These are phyloP conservation scores for Dermatophagoides farinae DNA, from an alignment of 1,140 invertebrate species.

Conservation along the genomic window DNA sequence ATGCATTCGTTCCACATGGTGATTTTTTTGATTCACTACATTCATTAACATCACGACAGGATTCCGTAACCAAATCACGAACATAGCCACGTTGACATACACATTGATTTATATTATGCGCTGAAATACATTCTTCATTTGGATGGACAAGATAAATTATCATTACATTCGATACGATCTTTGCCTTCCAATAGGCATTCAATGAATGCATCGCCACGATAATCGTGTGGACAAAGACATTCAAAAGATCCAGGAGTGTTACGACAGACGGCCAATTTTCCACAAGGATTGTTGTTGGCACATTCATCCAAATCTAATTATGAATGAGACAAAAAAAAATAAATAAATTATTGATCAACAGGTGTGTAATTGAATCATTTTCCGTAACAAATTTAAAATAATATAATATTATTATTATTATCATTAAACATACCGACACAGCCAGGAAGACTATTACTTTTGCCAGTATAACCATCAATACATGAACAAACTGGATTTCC, in stretches of 20 bases:
- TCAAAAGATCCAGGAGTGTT: constrained; percentile 22
- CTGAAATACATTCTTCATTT: constrained; percentile 74
- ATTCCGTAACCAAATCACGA: constrained; percentile 26
- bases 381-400: not conserved
- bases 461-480: constrained; percentile 40
- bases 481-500: constrained; percentile 63
- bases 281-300: constrained; percentile 16
- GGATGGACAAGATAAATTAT: constrained; percentile 58
- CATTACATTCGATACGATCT: constrained; percentile 23
- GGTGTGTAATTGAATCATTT: not conserved
- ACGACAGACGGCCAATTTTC: constrained; percentile 19
- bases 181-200: constrained; percentile 42
- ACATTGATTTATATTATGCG: constrained; percentile 33
- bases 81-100: constrained; percentile 23
- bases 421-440: constrained; percentile 33
- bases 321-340: not conserved
- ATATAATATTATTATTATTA: not conserved
- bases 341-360: not conserved
- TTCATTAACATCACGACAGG: constrained; percentile 33
- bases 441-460: constrained; percentile 45
- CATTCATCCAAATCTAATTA: constrained; percentile 20
- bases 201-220: constrained; percentile 50
- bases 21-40: constrained; percentile 22
- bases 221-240: constrained; percentile 64
- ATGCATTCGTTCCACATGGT: constrained; percentile 43